Base-by-base conservation (phyloP, 2,888 invertebrate genomes). In the Drosophila rubida region DNA sequence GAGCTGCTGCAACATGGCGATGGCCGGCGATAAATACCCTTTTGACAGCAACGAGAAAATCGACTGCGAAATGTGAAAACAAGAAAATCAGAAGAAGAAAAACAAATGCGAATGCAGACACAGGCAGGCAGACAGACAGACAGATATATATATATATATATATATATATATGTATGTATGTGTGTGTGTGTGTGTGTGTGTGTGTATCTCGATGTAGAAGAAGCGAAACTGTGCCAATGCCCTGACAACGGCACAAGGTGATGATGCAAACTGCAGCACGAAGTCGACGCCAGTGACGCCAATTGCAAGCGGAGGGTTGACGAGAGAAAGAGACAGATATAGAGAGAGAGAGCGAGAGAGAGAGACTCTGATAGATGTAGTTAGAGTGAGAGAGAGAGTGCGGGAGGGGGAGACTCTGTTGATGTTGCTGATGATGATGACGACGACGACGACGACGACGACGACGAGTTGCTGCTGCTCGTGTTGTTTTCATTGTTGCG, bases 191-290 rank as follows among this genome's bases (percentile, higher is more conserved):
- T 63, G 46, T 55, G 6, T 44, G 7, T 58, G 37, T 62, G 54
- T 49, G 53, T 50, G 46, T 69, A 65, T 68, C 30, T 51, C 19
- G 32, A 14, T 55, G 46, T 42, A 59, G 70, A 58, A 67, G 71
- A 53, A 62, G 57, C 63, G 70, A 90, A 90, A 90, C 86, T 90
- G 81, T 90, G 90, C 90, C 90, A 90, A 90, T 90, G 90, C 89
- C 90, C 90, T 88, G 90, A 89, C 90, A 82, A 89, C 87, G 85
- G 81, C 89, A 89, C 90, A 90, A 90, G 90, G 90, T 89, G 88
- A 90, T 87, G 87, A 76, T 83, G 83, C 82, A 87, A 87, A 87
- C 87, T 81, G 85, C 82, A 86, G 73, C 74, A 51, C 45, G 55
- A 67, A 60, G 53, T 42, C 64, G 54, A 59, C 48, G 64, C 42